Evolutionary conservation across 2,797 vertebrate genomes (phyloP), one percentile per base, ranked within the genome.

Genomic region (Pogonophryne albipinna): DNA sequence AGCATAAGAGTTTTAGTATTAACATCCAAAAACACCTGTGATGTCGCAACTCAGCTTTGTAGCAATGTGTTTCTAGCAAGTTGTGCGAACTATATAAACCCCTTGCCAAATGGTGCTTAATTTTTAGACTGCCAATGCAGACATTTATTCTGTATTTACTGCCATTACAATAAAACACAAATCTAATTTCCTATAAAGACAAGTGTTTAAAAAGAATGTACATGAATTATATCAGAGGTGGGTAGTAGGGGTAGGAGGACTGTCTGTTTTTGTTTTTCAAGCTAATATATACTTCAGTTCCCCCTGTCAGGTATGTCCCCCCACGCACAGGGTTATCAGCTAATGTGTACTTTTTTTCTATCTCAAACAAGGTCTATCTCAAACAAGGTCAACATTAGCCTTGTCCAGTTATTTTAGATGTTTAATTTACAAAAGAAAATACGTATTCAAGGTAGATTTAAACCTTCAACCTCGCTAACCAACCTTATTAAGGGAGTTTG

Each of bases 1-100:
- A 68, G 50, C 46, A 52, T 6, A 74, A 63, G 71, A 58, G 59
- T 71, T 82, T 79, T 23, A 50, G 20, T 52, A 77, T 66, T 66
- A 53, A 53, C 38, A 77, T 49, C 51, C 63, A 55, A 58, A 42
- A 60, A 62, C 64, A 85, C 58, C 46, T 71, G 23, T 64, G 46
- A 71, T 19, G 60, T 42, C 23, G 66, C 6, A 49, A 73, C 46
- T 79, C 75, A 70, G 64, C 50, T 63, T 7, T n/a, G 38, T 55
- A 38, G 10, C 2, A 77, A 60, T 23, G 49, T 16, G 71, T 67
- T 47, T 51, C 41, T 47, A 10, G 31, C 34, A 51, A 55, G 1
- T 14, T 20, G 6, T 2, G 2, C 15, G 45, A n/a, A 49, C 4
- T 9, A 16, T 17, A 47, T 16, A 17, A 47, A 47, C 46, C 6